Percentiles rank a stretch among this genome's conserved stretches.
Evolutionary conservation across 2,888 invertebrate genomes (phyloP).

Genomic region (Melinopterus prodromus): DNA sequence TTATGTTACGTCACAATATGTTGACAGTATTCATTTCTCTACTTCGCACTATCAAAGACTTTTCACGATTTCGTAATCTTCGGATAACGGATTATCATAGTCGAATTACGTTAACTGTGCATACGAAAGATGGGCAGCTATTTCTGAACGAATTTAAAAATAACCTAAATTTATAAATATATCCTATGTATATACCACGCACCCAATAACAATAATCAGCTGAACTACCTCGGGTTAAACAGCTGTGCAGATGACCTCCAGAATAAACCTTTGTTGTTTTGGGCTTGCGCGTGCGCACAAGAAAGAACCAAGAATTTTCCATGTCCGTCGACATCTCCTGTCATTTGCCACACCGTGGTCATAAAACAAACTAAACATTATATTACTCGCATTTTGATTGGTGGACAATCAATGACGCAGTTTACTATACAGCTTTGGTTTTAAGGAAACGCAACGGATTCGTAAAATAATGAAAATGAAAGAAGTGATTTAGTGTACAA

Average conservation of each 20-base stretch:
- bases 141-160: constrained; percentile 33
- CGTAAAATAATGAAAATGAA: too few relatives aligned
- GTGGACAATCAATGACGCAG: too few relatives aligned
- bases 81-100: constrained; percentile 32
- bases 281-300: constrained; percentile 32
- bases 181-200: constrained; percentile 31
- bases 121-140: constrained; percentile 29
- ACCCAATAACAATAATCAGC: constrained; percentile 50
- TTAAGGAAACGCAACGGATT: too few relatives aligned
- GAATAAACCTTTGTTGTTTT: constrained; percentile 41
- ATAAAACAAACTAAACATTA: too few relatives aligned
- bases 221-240: constrained; percentile 44
- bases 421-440: too few relatives aligned
- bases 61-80: constrained; percentile 31
- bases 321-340: not conserved
- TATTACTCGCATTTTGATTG: too few relatives aligned
- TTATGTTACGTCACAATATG: constrained; percentile 37
- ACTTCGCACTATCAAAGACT: constrained; percentile 21
- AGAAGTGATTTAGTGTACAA: too few relatives aligned
- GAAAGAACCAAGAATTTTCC: not conserved
- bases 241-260: constrained; percentile 47
- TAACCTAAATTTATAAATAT: constrained; percentile 25
- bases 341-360: not conserved
- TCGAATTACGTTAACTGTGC: constrained; percentile 25
- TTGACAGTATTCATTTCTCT: constrained; percentile 37